Evolutionary conservation across 2,113 vertebrate genomes (phyloP).

Genomic region (Rhea americana): DNA sequence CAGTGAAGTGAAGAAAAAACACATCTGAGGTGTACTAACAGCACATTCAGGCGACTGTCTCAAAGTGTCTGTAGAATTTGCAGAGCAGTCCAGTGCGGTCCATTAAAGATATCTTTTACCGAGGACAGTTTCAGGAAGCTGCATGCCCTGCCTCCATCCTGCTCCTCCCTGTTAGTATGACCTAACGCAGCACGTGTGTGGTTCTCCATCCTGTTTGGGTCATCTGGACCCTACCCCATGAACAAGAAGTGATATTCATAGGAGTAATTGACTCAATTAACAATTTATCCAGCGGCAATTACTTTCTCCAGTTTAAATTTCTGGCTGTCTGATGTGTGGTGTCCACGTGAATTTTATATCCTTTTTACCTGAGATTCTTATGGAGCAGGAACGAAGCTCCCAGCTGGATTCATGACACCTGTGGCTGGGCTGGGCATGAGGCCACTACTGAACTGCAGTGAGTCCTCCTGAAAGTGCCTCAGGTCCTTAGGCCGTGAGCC

Average conservation of each 20-base stretch:
- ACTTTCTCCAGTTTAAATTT: neutral
- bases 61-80: neutral
- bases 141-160: rapidly evolving
- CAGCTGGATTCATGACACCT: neutral
- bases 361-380: neutral
- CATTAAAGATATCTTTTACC: neutral
- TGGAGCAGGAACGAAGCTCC: neutral
- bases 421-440: neutral
- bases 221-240: neutral
- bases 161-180: neutral
- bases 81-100: neutral
- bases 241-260: neutral
- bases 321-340: neutral
- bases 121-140: neutral
- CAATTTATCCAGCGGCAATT: too few species aligned
- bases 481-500: neutral
- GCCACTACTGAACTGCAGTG: neutral
- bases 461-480: slow-evolving; percentile 22
- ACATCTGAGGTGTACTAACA: neutral
- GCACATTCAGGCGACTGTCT: neutral
- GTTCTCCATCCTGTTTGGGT: neutral
- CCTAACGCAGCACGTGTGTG: neutral
- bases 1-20: neutral
- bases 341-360: neutral
- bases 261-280: neutral